A percentile compares a stretch with the other conserved stretches of the same genome.
phyloP scores from a whole-genome alignment of 2,113 vertebrate species.

The Ictalurus furcatus region DNA sequence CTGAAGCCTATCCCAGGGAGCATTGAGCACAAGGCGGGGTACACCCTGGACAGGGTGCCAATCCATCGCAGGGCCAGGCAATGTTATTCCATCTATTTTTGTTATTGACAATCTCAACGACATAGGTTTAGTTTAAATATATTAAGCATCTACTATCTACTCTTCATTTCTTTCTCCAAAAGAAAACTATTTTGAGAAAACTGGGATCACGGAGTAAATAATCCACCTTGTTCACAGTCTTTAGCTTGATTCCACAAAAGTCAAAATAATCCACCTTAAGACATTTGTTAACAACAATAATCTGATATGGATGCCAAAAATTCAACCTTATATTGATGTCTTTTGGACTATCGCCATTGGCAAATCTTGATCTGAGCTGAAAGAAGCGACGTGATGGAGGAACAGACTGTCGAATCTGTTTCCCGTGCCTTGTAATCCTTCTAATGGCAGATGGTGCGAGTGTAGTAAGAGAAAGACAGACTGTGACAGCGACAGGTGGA shows the following conservation, averaged over 20 bases:
- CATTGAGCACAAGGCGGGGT: too few species aligned
- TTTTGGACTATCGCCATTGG: background rate
- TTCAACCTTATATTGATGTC: background rate
- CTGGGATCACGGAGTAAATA: background rate
- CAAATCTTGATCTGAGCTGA: background rate
- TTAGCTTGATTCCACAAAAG: background rate
- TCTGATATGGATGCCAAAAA: background rate
- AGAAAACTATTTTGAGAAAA: background rate
- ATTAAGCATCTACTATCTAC: background rate
- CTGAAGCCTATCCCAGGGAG: too few species aligned
- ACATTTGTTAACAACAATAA: too few species aligned
- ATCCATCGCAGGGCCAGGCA: too few species aligned
- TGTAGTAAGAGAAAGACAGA: conserved; percentile 5
- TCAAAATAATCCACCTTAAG: background rate
- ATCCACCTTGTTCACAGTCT: background rate
- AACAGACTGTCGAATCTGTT: background rate
- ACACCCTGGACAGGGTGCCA: too few species aligned
- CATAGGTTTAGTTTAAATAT: background rate
- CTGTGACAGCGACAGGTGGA: conserved; percentile 18
- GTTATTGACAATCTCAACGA: background rate
- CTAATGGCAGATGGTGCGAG: background rate
- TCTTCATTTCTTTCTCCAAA: background rate
- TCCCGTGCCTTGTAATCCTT: background rate
- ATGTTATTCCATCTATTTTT: too few species aligned
- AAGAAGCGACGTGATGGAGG: too few species aligned